These are phyloP conservation scores for Rhamnusium bicolor DNA, from an alignment of 2,888 invertebrate species.

Conservation along the genomic window DNA sequence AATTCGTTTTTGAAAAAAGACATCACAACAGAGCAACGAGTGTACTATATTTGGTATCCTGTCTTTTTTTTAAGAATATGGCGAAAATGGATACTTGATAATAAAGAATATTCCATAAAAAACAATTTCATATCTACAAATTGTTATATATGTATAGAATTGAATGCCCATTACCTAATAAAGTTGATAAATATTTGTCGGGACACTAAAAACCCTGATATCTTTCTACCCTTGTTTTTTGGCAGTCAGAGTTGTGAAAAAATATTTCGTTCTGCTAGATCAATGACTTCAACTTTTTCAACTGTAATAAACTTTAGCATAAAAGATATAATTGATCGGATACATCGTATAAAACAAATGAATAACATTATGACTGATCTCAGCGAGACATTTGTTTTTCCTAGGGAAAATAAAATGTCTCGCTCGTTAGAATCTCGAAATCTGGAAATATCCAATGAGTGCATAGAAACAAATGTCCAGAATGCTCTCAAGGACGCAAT, in stretches of 20 bases:
- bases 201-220: background rate
- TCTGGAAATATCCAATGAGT: too few relatives aligned
- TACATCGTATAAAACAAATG: constrained; percentile 2
- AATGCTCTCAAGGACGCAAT: too few relatives aligned
- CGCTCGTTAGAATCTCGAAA: too few relatives aligned
- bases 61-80: constrained; percentile 36
- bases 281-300: constrained; percentile 34
- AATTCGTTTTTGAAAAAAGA: constrained; percentile 2
- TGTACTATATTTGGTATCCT: constrained; percentile 39
- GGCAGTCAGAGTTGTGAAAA: constrained; percentile 39
- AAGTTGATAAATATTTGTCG: background rate
- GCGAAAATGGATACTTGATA: constrained; percentile 24
- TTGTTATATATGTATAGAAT: constrained; percentile 32
- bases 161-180: constrained; percentile 32
- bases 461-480: too few relatives aligned
- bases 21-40: background rate
- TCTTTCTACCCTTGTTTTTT: constrained; percentile 16
- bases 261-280: constrained; percentile 32
- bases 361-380: constrained; percentile 17
- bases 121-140: constrained; percentile 32
- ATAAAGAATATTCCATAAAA: background rate
- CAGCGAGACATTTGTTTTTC: background rate
- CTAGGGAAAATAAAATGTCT: constrained; percentile 4
- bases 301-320: constrained; percentile 55
- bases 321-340: constrained; percentile 5